These are phyloP conservation scores for Podotricha telesiphe DNA, from an alignment of 2,888 invertebrate species.

Conservation along the genomic window DNA sequence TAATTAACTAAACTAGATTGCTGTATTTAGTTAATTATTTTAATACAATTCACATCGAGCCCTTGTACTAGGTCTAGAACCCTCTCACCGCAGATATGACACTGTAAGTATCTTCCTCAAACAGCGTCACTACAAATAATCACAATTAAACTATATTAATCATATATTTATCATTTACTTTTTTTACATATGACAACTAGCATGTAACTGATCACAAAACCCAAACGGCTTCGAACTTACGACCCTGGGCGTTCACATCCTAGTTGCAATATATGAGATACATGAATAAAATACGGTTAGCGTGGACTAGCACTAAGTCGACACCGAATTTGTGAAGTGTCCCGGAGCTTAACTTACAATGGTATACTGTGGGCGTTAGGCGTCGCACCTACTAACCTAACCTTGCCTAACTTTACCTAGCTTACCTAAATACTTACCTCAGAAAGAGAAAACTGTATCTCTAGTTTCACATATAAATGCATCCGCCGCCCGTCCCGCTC, in stretches of 20 bases:
- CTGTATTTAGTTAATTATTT: background rate
- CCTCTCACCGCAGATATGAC: conserved; percentile 58
- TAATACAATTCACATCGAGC: background rate
- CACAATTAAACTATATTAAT: conserved; percentile 52
- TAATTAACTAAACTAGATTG: background rate
- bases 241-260: background rate
- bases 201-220: background rate
- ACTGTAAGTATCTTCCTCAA: conserved; percentile 53
- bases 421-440: conserved; percentile 20
- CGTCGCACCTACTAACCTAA: background rate
- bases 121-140: conserved; percentile 56
- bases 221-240: background rate
- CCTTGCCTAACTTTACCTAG: background rate
- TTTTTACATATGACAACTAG: conserved; percentile 7
- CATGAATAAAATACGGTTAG: conserved; percentile 22
- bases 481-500: conserved; percentile 45
- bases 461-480: conserved; percentile 67
- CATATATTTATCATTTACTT: conserved; percentile 15
- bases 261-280: background rate
- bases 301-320: conserved; percentile 52
- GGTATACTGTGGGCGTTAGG: conserved; percentile 14
- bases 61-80: background rate
- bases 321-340: conserved; percentile 19
- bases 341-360: background rate
- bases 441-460: conserved; percentile 46